Conservation (phyloP, 2,113 vertebrate genomes). For the Glaucidium brasilianum region DNA sequence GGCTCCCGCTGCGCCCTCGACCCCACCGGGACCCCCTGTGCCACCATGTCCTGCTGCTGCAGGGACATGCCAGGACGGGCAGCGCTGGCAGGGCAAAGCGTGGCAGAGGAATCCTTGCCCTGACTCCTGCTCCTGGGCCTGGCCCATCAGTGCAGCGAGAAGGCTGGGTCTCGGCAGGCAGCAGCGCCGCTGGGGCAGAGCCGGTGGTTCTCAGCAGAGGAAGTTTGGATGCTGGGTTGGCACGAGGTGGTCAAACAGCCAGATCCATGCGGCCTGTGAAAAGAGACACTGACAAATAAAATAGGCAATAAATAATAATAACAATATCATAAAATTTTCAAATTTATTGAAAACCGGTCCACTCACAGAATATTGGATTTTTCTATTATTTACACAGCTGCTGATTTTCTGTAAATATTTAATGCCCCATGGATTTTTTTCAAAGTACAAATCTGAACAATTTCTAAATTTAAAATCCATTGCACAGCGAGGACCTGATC, state of each 20-base stretch:
- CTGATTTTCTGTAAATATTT: conserved; percentile 69
- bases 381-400: conserved; percentile 61
- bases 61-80: neutral
- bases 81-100: fast-evolving
- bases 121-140: fast-evolving
- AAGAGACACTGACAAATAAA: conserved; percentile 45
- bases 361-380: conserved; percentile 32
- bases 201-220: neutral
- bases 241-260: neutral
- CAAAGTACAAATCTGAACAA: conserved; percentile 58
- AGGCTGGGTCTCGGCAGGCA: neutral
- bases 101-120: fast-evolving
- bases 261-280: neutral
- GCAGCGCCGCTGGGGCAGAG: fast-evolving
- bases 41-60: fast-evolving
- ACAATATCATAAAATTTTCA: conserved; percentile 69
- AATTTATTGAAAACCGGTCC: conserved; percentile 56
- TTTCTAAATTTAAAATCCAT: conserved; percentile 50
- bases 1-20: neutral
- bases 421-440: conserved; percentile 62
- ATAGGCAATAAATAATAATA: conserved; percentile 68
- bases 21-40: fast-evolving
- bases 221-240: neutral
- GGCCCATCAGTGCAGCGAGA: fast-evolving
- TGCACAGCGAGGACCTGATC: neutral